Evolutionary conservation across 1,140 invertebrate genomes (phyloP).

Genomic region (Alviniconcha marisindica): DNA sequence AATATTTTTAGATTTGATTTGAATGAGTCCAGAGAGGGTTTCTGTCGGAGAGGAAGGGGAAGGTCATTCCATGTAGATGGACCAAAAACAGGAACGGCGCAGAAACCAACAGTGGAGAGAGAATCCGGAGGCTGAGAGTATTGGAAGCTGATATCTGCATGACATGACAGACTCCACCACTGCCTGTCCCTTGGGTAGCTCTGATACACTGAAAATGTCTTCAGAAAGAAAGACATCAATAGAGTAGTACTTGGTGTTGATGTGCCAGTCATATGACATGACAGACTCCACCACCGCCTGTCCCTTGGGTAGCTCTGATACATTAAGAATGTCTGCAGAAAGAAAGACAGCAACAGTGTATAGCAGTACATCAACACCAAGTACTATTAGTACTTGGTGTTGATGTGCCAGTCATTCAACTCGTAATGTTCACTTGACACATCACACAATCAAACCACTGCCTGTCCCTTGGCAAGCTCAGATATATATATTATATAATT

Average conservation of each 20-base stretch:
- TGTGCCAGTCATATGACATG: conserved; percentile 79
- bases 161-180: conserved; percentile 74
- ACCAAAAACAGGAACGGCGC: too few species aligned
- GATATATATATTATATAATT: too few species aligned
- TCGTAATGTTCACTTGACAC: too few species aligned
- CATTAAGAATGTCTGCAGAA: conserved; percentile 72
- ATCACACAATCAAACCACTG: conserved; percentile 74
- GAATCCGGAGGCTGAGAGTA: too few species aligned
- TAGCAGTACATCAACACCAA: too few species aligned
- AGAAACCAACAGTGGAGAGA: too few species aligned
- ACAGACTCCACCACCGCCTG: conserved; percentile 73
- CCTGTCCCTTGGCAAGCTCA: conserved; percentile 70
- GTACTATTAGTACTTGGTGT: conserved; percentile 87
- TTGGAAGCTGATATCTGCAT: too few species aligned
- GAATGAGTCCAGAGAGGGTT: too few species aligned
- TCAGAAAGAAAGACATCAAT: conserved; percentile 75
- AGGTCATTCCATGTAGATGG: too few species aligned
- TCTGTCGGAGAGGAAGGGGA: too few species aligned
- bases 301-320: conserved; percentile 73
- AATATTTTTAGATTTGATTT: too few species aligned
- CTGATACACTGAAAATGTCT: conserved; percentile 75
- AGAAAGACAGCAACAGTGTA: too few species aligned
- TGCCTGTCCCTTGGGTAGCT: conserved; percentile 69
- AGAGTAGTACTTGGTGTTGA: conserved; percentile 84
- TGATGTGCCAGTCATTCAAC: conserved; percentile 81